These are phyloP conservation scores for Pseudomyrmex cubaensis DNA, from an alignment of 1,140 invertebrate species.

Conservation along the genomic window DNA sequence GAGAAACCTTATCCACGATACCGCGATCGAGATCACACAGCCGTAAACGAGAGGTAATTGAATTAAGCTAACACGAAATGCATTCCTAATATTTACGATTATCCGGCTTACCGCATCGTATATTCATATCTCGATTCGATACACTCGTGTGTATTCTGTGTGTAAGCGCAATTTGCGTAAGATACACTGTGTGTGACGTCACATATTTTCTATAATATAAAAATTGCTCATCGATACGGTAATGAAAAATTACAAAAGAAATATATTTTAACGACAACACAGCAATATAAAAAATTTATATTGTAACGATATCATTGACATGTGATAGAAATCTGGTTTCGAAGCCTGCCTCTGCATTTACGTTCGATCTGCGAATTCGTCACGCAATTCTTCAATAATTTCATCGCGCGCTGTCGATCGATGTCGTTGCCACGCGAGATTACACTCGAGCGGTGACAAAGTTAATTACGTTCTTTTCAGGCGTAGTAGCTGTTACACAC, in stretches of 20 bases:
- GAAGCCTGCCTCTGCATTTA: neutral
- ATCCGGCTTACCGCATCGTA: neutral
- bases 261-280: no score
- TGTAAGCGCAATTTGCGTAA: neutral
- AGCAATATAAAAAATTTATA: no score
- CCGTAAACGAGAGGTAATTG: constrained; percentile 43
- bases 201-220: neutral
- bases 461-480: constrained; percentile 44
- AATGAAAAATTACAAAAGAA: no score
- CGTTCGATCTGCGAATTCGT: constrained; percentile 14
- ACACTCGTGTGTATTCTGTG: neutral
- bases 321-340: constrained; percentile 1
- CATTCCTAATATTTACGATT: constrained; percentile 49
- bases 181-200: neutral
- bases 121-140: constrained; percentile 19
- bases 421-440: constrained; percentile 38
- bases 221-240: neutral
- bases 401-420: constrained; percentile 14
- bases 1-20: constrained; percentile 25
- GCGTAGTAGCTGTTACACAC: neutral
- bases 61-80: constrained; percentile 42
- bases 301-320: no score
- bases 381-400: constrained; percentile 39
- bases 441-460: constrained; percentile 27
- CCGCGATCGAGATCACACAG: neutral